Base-by-base conservation (phyloP, 2,888 invertebrate species). In the Ellobium chinense region DNA sequence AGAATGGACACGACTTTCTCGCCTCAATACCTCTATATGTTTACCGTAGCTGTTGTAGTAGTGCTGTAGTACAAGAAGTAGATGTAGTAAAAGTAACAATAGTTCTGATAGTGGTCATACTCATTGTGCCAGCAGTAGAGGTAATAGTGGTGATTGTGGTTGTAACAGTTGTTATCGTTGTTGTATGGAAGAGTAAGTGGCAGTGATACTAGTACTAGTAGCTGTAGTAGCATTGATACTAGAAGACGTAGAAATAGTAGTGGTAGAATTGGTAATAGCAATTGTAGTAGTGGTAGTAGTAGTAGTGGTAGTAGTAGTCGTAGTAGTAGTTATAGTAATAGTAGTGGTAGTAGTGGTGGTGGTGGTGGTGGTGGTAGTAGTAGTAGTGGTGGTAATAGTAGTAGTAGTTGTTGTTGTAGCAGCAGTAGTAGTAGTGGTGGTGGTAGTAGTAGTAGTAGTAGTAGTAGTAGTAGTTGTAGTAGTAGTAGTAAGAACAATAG, bases 261-360 rank as follows among this genome's bases (percentile, higher is more conserved):
- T 68, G 27, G 66, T n/a, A 70, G 66, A 54, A 56, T 37, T 76
- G 31, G 14, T 56, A 66, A 27, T 46, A 62, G 58, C 24, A 63
- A 37, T 54, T 39, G 54, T 39, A 65, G 37, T 65, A 65, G 62
- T 46, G 54, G 37, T 54, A 76, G 37, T 76, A 76, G n/a, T 31
- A 65, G 62, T 65, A 65, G 37, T 76, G 29, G 56, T 29, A 65
- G 36, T 54, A 76, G 62, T 54, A 76, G 12, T 63, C 39, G 37
- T 63, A 39, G 54, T 27, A 54, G 36, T 46, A 65, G 37, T 39
- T 37, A 27, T 66, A 29, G 37, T 12, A 65, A 27, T 18, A 29
- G 62, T 39, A 76, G 37, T 31, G 46, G 63, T 18, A 54, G 63
- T 34, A 34, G 7, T 34, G 29, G 63, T 54, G 29, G 63, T 54